Base-by-base conservation (phyloP, 2,113 vertebrate genomes). In the Seriola aureovittata region DNA sequence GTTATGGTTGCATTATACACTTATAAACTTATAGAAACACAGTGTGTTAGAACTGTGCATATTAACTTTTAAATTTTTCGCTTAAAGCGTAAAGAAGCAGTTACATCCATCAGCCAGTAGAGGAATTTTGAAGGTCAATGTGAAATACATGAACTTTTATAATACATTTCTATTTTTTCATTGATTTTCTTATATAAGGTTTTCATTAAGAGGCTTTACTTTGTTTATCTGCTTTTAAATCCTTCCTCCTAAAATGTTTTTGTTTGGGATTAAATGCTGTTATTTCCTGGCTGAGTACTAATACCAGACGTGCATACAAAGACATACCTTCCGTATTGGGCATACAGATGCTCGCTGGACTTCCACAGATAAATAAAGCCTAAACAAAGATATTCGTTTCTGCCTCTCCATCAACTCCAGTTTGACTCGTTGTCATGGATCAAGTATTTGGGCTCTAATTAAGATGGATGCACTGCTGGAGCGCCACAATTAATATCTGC, bases 381-480 rank as follows among this genome's bases (percentile, higher is more conserved):
- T 50, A 2, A 19, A 19, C 14, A 21, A 52, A 19, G 7, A 10
- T 3, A 12, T 50, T 21, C 12, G 12, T 34, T 52, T 34, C 46
- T 69, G 17, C 67, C 32, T 48, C n/a, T 9, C 38, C 3, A 44
- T 57, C 23, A 74, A 23, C 23, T 17, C 21, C n/a, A 21, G 50
- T 29, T 29, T 29, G 29, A 54, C 52, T 64, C 5, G 1, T 3
- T 17, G 36, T 69, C 29, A 52, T 67, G 75, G 52, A 66, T 81
- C 34, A 71, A 25, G 60, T 19, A 48, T 71, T 71, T 36, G 73
- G 68, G 38, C 23, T 21, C 69, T 77, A 74, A 86, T 82, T 69
- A 70, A 65, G 57, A 81, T 23, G 13, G 74, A 82, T 73, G 57
- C 67, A 60, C 42, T 48, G 36, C 55, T 50, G 50, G 52, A 50